Percentiles rank a stretch among this genome's conserved stretches.
Conservation (phyloP, 2,888 invertebrate genomes). For the Eupithecia exiguata region DNA sequence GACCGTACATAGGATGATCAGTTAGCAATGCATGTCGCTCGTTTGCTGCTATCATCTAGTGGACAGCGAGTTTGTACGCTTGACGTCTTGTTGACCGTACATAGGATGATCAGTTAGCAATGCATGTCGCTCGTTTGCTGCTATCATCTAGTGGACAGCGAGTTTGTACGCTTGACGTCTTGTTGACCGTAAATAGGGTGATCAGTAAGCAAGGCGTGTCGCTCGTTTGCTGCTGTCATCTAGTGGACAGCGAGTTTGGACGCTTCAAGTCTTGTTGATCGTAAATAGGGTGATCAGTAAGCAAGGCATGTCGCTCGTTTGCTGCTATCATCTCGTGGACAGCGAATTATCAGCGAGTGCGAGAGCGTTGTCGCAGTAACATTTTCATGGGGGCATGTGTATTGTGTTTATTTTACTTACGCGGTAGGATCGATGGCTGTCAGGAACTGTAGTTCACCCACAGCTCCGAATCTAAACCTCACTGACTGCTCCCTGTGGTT, state of each 20-base stretch:
- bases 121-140: neutral
- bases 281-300: neutral
- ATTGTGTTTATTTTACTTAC: constrained; percentile 63
- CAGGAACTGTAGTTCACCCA: constrained; percentile 84
- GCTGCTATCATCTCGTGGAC: neutral
- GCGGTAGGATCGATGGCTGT: constrained; percentile 81
- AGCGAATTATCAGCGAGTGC: neutral
- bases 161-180: neutral
- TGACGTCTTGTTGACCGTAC: neutral
- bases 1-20: neutral
- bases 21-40: neutral
- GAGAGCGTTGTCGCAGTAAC: neutral
- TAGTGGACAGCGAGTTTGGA: no score
- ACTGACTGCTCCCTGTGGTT: constrained; percentile 86
- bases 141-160: no score
- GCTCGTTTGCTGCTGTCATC: no score
- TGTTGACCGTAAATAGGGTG: no score
- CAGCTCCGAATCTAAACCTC: constrained; percentile 84
- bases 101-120: neutral
- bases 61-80: no score
- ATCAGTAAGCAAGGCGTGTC: neutral
- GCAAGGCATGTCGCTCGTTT: neutral
- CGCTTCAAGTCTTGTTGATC: no score
- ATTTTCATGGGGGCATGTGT: neutral
- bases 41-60: no score